Base-by-base conservation (phyloP, 2,888 invertebrate species). In the Machimus rusticus region DNA sequence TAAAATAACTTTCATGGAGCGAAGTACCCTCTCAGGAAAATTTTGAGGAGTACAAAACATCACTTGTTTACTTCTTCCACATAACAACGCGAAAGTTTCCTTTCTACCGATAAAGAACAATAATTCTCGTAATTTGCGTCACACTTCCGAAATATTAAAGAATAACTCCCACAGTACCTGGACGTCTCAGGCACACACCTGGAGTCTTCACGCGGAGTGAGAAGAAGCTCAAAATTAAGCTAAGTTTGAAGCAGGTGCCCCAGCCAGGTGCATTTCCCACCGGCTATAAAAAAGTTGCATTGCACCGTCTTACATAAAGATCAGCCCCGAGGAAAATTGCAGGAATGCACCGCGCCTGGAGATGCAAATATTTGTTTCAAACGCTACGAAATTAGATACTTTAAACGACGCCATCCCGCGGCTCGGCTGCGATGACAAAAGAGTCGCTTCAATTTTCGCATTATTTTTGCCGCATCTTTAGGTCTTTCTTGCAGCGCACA, bases 381-480 rank as follows among this genome's bases (percentile, higher is more conserved):
- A 23, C 23, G 43, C 78, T 78, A 51, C 34, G 51, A 81, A 81
- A 81, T 81, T 34, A 55, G 28, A 81, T 16, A 81, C 55, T 31
- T 31, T 81, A 81, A 81, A 51, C 28, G 55, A 81, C 46, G 81
- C 31, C 81, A 55, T 51, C 51, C 55, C n/a, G 81, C 81, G 55
- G 81, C 51, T 55, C 8, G n/a, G 51, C 31, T 55, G 23, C 28
- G 31, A 43, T 55, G 81, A 81, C 81, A 81, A 81, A 78, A 78
- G 46, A 81, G 51, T 51, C 55, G 51, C 31, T 14, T 81, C 55
- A 81, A 81, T 81, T 81, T 81, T 81, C 78, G 23, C 51, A 81
- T 81, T 81, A 81, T 81, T 81, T 81, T 28, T 43, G 81, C 81
- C 81, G 43, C 81, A 81, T 81, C 81, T 81, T 31, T 81, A 34